These are phyloP conservation scores for Coronaproctus castanopsis DNA, from an alignment of 2,888 invertebrate genomes.

Conservation along the genomic window DNA sequence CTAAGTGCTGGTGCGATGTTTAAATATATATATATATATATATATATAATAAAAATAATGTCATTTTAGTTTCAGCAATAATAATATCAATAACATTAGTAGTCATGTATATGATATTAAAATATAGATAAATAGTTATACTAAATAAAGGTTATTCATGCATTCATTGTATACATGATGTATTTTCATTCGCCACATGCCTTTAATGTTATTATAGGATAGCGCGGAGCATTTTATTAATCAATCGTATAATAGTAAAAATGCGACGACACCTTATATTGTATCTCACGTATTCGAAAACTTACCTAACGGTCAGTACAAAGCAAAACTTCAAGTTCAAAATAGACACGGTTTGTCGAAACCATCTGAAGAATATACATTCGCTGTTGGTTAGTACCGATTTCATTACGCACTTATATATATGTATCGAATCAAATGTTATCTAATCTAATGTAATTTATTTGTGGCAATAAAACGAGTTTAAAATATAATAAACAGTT, in stretches of 20 bases:
- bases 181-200: no score
- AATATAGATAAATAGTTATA: no score
- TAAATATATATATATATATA: no score
- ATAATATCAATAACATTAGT: no score
- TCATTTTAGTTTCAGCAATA: no score
- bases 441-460: not conserved
- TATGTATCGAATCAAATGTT: not conserved
- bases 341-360: constrained; percentile 1
- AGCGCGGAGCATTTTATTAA: not conserved
- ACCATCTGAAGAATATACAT: not conserved
- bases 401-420: not conserved
- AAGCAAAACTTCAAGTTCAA: not conserved
- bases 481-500: no score
- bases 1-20: no score
- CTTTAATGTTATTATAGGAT: not conserved
- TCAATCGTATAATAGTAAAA: not conserved
- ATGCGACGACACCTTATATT: not conserved
- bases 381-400: constrained; percentile 3
- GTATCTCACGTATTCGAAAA: not conserved
- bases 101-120: no score
- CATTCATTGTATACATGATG: no score
- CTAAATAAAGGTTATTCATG: no score
- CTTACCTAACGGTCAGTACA: constrained; percentile 1
- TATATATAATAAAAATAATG: no score
- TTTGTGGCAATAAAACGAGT: not conserved